Conservation (phyloP, 2,797 vertebrate species). For the Cuniculus paca region DNA sequence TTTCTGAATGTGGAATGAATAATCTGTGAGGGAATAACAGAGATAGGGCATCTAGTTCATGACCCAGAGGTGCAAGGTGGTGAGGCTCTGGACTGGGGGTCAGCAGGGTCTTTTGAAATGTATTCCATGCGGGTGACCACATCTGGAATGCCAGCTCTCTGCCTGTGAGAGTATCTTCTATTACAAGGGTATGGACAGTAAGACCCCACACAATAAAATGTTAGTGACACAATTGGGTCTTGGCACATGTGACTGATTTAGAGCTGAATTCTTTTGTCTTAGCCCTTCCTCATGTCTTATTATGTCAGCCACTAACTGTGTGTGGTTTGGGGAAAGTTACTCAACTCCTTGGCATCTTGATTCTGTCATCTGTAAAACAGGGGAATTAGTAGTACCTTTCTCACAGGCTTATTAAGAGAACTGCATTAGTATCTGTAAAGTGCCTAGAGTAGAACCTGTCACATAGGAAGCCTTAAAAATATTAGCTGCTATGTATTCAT, state of each 20-base stretch:
- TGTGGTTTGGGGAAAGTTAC: constrained; percentile 15
- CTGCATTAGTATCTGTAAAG: constrained; percentile 23
- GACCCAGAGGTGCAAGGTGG: neutral
- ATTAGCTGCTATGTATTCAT: constrained; percentile 9
- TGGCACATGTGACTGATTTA: constrained; percentile 31
- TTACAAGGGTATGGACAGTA: neutral
- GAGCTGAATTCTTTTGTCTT: constrained; percentile 34
- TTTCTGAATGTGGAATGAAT: constrained; percentile 28
- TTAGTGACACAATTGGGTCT: constrained; percentile 22
- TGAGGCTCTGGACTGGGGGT: neutral
- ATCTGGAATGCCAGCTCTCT: neutral
- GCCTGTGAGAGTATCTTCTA: constrained; percentile 25
- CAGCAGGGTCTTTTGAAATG: constrained; percentile 39
- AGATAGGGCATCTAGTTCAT: neutral
- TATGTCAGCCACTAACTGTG: neutral
- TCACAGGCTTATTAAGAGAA: constrained; percentile 10
- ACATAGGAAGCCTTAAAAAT: constrained; percentile 24
- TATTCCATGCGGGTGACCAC: neutral
- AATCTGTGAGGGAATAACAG: neutral
- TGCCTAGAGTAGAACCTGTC: neutral
- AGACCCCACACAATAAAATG: neutral
- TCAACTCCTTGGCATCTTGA: constrained; percentile 24
- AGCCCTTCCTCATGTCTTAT: constrained; percentile 35
- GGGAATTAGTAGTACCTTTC: neutral
- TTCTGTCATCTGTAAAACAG: constrained; percentile 49